Base-by-base conservation (phyloP, 1,140 invertebrate genomes). In the Drosophila carrolli region DNA sequence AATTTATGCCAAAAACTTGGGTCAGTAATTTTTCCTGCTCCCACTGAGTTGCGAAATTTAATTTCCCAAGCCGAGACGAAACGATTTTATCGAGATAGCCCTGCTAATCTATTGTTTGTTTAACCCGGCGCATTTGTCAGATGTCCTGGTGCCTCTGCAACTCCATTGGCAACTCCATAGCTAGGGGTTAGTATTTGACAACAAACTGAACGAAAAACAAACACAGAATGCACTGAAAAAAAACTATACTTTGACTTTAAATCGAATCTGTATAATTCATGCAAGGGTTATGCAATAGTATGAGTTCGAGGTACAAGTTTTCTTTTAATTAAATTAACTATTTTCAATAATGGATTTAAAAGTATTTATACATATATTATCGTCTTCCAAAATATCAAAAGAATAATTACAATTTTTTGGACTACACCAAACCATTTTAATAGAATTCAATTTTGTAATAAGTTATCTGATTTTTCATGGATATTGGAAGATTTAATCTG, bases 1-100 rank as follows among this genome's bases (percentile, higher is more conserved):
- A 86, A 86, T 82, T 86, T 82, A 85, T 86, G 82, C 51, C 27
- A 10, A 16, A 76, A 85, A 85, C 73, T 61, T 85, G 51, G 70
- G 13, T 73, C 70, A 73, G 60, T 71, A 71, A 70, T 48, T 51
- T 72, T 32, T 23, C 44, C 29, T 38, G 46, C 63, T 58, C 14
- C 8, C 10, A 13, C 23, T 9, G 29, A 68, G 47, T 54, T 14
- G 23, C 32, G 37, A 46, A 73, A 73, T 73, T 73, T 72, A 73
- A 73, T 73, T 73, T 37, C 16, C 56, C n/a, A 38, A 54, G 50
- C 27, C 10, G 47, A 51, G 55, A 29, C 23, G 38, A 16, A 68
- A 41, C 44, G 32, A 73, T 60, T 73, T 44, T 46, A 44, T 35
- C n/a, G 70, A 48, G 16, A 57, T 73, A 35, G 47, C 29, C 56